Base-by-base conservation (phyloP, 37 sponge, comb jelly and placozoan genomes). In the Lycopodina hypogea region DNA sequence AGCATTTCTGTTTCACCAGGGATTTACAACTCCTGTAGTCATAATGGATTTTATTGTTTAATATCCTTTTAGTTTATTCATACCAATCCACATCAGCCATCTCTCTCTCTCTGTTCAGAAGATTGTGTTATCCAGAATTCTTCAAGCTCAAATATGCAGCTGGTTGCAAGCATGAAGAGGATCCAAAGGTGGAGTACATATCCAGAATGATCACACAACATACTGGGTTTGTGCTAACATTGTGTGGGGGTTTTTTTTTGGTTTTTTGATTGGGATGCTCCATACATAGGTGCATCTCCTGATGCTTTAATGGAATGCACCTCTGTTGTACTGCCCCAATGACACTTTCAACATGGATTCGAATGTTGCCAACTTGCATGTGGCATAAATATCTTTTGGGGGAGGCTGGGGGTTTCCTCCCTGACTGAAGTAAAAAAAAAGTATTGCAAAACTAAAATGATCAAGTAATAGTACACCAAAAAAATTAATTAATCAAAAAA, bases 91-190 rank as follows among this genome's bases (percentile, higher is more conserved):
- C 28, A 78, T 37, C 51, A 78, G 22, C 80, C 80, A 79, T n/a
- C n/a, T 66, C 80, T 12, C 33, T 79, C 3, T 79, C 80, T 19
- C 53, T 79, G 70, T 9, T 79, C 11, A n/a, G 80, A 41, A 64
- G 45, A 18, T 48, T 79, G 1, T 79, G 80, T 23, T 79, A 69
- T 32, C 71, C 80, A 8, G 33, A 79, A 3, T 24, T 33, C 1
- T 34, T 50, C 30, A 42, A 60, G 24, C 68, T 79, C 37, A 53
- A 56, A 28, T 58, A 57, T 63, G 32, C 80, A 24, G 80, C 80
- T 34, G 80, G 80, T 1, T 79, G 80, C 68, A 57, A 68, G 14
- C 71, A 81, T 81, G 81, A 81, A 58, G 53, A 35, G 35, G 72
- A 81, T 18, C 72, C 81, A 23, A 70, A 58, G 68, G 62, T 71